Evolutionary conservation across 2,888 invertebrate species (phyloP).

Genomic region (Scaptomyza tumidula): DNA sequence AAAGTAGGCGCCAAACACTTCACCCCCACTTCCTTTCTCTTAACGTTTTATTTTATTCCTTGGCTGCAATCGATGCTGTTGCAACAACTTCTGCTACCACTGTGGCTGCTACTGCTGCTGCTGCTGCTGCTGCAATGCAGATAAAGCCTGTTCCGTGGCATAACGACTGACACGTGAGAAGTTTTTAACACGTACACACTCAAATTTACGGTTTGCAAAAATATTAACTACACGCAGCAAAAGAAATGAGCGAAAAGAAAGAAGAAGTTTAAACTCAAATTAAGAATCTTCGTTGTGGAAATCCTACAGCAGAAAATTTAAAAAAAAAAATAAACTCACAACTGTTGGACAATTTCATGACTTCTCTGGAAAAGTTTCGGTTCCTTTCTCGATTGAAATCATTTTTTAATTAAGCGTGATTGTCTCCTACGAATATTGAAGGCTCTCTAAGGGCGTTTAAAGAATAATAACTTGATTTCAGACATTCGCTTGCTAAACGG

Average conservation of each 20-base stretch:
- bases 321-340: neutral
- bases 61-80: slow-evolving; percentile 22
- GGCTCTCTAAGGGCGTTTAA: too few relatives aligned
- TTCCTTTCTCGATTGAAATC: too few relatives aligned
- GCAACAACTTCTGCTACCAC: slow-evolving; percentile 9
- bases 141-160: slow-evolving; percentile 46
- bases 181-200: slow-evolving; percentile 69
- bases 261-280: neutral
- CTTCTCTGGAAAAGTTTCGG: too few relatives aligned
- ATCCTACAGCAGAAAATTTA: neutral
- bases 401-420: too few relatives aligned
- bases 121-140: slow-evolving; percentile 71
- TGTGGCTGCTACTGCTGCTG: slow-evolving; percentile 20
- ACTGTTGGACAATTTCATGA: too few relatives aligned
- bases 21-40: neutral
- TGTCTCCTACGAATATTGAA: too few relatives aligned
- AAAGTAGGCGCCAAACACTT: slow-evolving; percentile 17
- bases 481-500: too few relatives aligned
- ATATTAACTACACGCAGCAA: slow-evolving; percentile 8
- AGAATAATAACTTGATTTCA: too few relatives aligned
- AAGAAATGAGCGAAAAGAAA: neutral
- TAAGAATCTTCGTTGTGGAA: neutral
- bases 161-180: slow-evolving; percentile 75
- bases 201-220: slow-evolving; percentile 23
- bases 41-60: slow-evolving; percentile 2